These are phyloP conservation scores for Pocillopora grandis DNA, from an alignment of 92 coral and sea anemone species.

Conservation along the genomic window DNA sequence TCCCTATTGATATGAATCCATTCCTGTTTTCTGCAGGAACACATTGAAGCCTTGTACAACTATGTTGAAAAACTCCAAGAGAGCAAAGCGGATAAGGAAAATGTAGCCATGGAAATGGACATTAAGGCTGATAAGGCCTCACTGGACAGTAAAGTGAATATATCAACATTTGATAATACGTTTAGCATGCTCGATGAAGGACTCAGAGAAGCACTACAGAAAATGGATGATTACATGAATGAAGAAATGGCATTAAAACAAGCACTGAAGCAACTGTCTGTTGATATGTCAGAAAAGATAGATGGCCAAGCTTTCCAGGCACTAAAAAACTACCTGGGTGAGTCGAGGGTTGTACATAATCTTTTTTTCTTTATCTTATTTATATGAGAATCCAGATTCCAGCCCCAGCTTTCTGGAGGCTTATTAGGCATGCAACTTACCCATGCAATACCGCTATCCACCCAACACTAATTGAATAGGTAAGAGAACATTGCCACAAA, in stretches of 20 bases:
- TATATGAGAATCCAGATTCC: too few species aligned
- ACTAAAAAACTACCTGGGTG: constrained; percentile 86
- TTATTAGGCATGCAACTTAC: too few species aligned
- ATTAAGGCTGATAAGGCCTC: constrained; percentile 94
- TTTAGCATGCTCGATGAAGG: constrained; percentile 92
- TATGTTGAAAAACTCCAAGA: constrained; percentile 84
- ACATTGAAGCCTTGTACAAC: constrained; percentile 78
- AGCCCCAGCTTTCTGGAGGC: too few species aligned
- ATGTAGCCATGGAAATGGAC: constrained; percentile 96
- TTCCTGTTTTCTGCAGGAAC: constrained; percentile 52
- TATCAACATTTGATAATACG: constrained; percentile 85
- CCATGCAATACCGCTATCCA: too few species aligned
- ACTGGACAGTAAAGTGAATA: constrained; percentile 84
- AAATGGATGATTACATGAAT: constrained; percentile 98
- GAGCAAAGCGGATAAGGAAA: constrained; percentile 92
- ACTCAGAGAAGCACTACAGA: constrained; percentile 86
- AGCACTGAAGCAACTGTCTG: constrained; percentile 83
- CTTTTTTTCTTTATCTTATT: too few species aligned
- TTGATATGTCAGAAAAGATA: constrained; percentile 93
- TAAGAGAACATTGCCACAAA: too few species aligned
- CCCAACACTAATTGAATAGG: too few species aligned
- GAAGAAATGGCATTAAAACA: constrained; percentile 92
- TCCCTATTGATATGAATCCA: not conserved
- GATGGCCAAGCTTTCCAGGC: constrained; percentile 90
- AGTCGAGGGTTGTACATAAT: not conserved